phyloP scores from a whole-genome alignment of 2,113 vertebrate species.

The Istiophorus platypterus region DNA sequence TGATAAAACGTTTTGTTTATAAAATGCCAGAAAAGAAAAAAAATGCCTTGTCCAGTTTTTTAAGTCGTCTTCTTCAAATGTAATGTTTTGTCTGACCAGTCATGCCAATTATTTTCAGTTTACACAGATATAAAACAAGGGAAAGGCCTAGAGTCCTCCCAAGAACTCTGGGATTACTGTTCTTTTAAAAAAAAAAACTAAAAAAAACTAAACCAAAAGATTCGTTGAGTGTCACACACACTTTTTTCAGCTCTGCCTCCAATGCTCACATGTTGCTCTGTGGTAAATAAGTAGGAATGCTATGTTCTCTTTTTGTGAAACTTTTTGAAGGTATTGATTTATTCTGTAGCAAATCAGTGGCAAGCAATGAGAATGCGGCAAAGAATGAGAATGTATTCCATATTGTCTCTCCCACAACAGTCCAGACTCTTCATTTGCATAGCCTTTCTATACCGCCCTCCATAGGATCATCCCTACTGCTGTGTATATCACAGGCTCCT shows the following conservation, averaged over 20 bases:
- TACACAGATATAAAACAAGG: neutral
- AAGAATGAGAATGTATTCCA: neutral
- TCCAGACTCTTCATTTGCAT: constrained; percentile 65
- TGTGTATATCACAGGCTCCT: constrained; percentile 66
- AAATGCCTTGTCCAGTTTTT: neutral
- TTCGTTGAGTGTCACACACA: too few relatives aligned
- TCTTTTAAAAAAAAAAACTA: too few relatives aligned
- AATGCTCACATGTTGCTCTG: neutral
- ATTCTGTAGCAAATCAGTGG: neutral
- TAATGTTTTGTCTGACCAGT: too few relatives aligned
- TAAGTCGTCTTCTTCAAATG: neutral
- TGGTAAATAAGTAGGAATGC: neutral
- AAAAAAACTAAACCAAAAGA: too few relatives aligned
- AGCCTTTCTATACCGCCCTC: constrained; percentile 35
- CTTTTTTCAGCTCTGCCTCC: neutral
- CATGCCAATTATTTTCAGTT: too few relatives aligned
- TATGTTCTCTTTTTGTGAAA: neutral
- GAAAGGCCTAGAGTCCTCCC: too few relatives aligned
- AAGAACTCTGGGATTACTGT: too few relatives aligned
- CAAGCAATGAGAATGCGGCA: neutral
- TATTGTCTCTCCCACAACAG: constrained; percentile 23
- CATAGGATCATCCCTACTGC: constrained; percentile 41
- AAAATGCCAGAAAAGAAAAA: neutral
- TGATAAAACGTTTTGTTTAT: neutral
- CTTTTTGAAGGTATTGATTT: neutral